Percentiles rank a stretch among this genome's conserved stretches.
phyloP scores from a whole-genome alignment of 2,113 vertebrate genomes.

The Mus musculus region DNA sequence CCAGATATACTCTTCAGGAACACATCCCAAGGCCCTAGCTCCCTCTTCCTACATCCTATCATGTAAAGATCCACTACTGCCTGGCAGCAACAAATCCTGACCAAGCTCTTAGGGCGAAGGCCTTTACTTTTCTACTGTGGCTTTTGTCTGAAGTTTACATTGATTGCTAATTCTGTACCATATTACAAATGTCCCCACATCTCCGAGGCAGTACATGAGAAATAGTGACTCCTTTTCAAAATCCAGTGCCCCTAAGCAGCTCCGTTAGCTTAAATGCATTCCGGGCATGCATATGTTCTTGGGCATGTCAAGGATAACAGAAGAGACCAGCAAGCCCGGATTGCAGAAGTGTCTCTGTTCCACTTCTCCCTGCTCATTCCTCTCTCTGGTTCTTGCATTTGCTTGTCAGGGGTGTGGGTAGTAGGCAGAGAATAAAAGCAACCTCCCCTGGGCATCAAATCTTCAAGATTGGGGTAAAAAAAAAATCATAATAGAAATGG shows the following conservation, averaged over 20 bases:
- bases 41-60: no score
- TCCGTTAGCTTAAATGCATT: conserved; percentile 18
- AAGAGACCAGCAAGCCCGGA: background rate
- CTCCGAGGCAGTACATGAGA: background rate
- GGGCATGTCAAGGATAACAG: background rate
- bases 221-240: conserved; percentile 45
- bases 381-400: background rate
- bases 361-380: background rate
- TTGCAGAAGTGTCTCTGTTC: background rate
- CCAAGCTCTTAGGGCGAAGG: background rate
- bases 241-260: background rate
- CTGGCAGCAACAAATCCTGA: background rate
- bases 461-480: background rate
- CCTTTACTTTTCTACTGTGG: background rate
- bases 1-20: background rate
- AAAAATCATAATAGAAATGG: background rate
- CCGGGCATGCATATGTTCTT: background rate
- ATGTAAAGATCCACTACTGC: background rate
- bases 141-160: conserved; percentile 19
- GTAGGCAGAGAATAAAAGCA: background rate
- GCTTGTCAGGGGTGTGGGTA: background rate
- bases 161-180: background rate
- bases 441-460: background rate
- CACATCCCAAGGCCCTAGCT: background rate
- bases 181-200: background rate